Percentiles rank a stretch among this genome's conserved stretches.
These are phyloP conservation scores for Rynchops niger DNA, from an alignment of 2,113 vertebrate species.

Conservation along the genomic window DNA sequence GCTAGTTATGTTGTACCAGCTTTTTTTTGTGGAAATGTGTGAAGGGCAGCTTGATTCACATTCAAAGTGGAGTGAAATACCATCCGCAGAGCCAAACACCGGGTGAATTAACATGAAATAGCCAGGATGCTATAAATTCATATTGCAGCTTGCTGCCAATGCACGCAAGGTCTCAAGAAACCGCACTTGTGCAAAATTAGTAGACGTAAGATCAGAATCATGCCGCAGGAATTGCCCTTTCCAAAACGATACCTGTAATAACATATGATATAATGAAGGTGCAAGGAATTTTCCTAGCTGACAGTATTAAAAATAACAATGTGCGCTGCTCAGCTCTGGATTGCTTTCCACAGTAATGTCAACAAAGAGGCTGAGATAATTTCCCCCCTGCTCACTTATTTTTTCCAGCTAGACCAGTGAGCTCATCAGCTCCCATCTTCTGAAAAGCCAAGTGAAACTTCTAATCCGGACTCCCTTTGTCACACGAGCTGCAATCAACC, in stretches of 20 bases:
- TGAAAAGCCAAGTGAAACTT: constrained; percentile 35
- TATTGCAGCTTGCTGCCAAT: background rate
- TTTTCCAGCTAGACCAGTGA: constrained; percentile 56
- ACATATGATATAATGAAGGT: constrained; percentile 53
- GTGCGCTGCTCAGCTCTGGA: background rate
- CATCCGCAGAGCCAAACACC: background rate
- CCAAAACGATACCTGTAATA: constrained; percentile 45
- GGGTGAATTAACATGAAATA: constrained; percentile 9
- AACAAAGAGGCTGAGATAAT: constrained; percentile 62
- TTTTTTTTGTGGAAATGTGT: background rate
- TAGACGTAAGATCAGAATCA: background rate
- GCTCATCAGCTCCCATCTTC: constrained; percentile 35
- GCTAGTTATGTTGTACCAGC: background rate
- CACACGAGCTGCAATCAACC: background rate
- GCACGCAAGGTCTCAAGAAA: constrained; percentile 33
- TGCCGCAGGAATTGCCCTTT: background rate
- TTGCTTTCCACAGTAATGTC: constrained; percentile 43
- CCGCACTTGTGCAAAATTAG: constrained; percentile 32
- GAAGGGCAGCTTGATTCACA: constrained; percentile 22
- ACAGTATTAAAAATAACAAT: constrained; percentile 57
- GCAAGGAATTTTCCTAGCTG: constrained; percentile 42
- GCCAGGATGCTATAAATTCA: constrained; percentile 15
- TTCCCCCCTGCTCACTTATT: constrained; percentile 52
- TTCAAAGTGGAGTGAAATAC: constrained; percentile 34
- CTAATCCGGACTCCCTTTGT: constrained; percentile 23